phyloP scores from a whole-genome alignment of 2,888 invertebrate genomes.

The Acanthacorydalis orientalis region DNA sequence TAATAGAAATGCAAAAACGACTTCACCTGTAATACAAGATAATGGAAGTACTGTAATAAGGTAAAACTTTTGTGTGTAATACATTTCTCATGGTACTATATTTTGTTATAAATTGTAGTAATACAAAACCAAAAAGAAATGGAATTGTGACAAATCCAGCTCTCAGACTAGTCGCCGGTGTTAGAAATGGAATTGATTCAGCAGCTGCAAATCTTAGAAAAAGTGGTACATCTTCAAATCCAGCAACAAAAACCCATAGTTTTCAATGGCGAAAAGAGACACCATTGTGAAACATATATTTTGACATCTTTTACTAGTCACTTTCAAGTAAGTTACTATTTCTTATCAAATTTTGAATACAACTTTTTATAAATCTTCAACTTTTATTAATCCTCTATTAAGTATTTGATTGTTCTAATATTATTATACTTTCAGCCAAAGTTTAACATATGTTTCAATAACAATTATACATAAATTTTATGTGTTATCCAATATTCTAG shows the following conservation, averaged over 20 bases:
- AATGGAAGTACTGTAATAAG: not conserved
- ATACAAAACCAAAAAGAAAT: conserved; percentile 54
- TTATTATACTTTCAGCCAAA: not conserved
- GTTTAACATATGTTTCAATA: not conserved
- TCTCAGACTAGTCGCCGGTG: conserved; percentile 62
- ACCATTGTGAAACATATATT: conserved; percentile 31
- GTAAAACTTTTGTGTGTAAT: not conserved
- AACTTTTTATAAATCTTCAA: no score
- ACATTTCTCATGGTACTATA: not conserved
- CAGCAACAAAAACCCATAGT: conserved; percentile 52
- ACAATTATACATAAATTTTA: no score
- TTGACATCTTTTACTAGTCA: conserved; percentile 1
- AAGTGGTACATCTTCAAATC: conserved; percentile 39
- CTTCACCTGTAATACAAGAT: conserved; percentile 9
- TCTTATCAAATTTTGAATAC: not conserved
- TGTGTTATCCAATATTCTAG: no score
- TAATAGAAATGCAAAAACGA: conserved; percentile 20
- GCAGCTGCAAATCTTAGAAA: conserved; percentile 44
- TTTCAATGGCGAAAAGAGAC: conserved; percentile 79
- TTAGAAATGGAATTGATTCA: conserved; percentile 51
- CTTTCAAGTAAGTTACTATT: not conserved
- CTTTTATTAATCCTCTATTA: not conserved
- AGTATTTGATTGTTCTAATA: not conserved
- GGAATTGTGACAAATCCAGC: conserved; percentile 79
- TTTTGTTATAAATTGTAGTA: conserved; percentile 11